Evolutionary conservation across 1,140 invertebrate species (phyloP), one percentile per base, ranked within the genome.

Genomic region (Bombus haemorrhoidalis): DNA sequence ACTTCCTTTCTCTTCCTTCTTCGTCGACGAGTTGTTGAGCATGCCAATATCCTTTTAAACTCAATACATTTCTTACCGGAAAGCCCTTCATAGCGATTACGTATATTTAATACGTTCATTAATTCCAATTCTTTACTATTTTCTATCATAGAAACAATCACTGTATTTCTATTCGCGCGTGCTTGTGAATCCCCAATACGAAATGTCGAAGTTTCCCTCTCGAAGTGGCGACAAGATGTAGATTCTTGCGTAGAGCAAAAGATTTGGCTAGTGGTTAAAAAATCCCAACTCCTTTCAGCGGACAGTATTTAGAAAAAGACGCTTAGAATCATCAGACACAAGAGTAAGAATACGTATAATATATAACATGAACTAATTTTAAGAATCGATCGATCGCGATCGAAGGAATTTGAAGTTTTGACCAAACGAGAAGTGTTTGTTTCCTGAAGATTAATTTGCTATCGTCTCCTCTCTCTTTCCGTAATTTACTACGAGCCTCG

Each of bases 381-480:
- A 37, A 72, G 64, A 28, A 69, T 39, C 43, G 34, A 77, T 37
- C 64, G 3, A 53, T 34, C 76, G 32, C 32, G 37, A 68, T 69
- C 34, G 53, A 88, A 85, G 37, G 68, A 88, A 89, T 74, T 82
- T 75, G 57, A 88, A 77, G 43, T 34, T 75, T n/a, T 62, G 22
- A 78, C 68, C 47, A 41, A 83, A 80, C 34, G 43, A 79, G 66
- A 85, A 41, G 18, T 37, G 41, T 81, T 75, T 34, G 39, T 53
- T 86, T 73, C 69, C 69, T 43, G 72, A 89, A 83, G 84, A 77
- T 28, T 28, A 73, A 74, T 43, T 72, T 43, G 78, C 28, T 69
- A 81, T 85, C 41, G 22, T 76, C 64, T 79, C 34, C 59, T 62
- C 18, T 76, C 62, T 39, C 28, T 76, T 53, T 39, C 43, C 28